A percentile compares a stretch with the other conserved stretches of the same genome.
Conservation (phyloP, 2,797 vertebrate genomes). For the Tamandua tetradactyla region DNA sequence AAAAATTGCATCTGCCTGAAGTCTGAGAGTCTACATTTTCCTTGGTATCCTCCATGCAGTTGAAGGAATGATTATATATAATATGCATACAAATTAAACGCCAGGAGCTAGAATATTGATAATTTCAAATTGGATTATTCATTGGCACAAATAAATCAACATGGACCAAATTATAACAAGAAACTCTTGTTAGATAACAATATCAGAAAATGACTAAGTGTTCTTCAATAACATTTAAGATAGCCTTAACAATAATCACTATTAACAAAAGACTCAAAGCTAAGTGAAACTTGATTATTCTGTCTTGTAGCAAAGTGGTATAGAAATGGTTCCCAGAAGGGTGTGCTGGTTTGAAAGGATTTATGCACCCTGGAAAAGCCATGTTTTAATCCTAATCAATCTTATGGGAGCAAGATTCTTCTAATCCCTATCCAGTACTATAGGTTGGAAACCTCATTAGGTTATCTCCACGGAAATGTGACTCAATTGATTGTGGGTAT, state of each 20-base stretch:
- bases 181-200: not conserved
- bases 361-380: no score
- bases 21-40: not conserved
- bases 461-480: no score
- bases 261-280: not conserved
- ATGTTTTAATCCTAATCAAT: no score
- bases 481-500: no score
- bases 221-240: not conserved
- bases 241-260: not conserved
- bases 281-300: not conserved
- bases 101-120: not conserved
- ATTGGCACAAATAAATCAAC: not conserved
- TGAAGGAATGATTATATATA: not conserved
- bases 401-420: no score
- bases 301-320: not conserved
- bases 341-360: no score
- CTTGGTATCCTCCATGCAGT: not conserved
- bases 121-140: not conserved
- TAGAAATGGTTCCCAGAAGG: not conserved
- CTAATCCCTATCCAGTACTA: no score
- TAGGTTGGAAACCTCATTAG: no score
- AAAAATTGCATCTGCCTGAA: not conserved
- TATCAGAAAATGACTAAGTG: not conserved
- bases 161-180: not conserved
- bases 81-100: not conserved